These are phyloP conservation scores for Formica exsecta DNA, from an alignment of 1,140 invertebrate genomes.

Conservation along the genomic window DNA sequence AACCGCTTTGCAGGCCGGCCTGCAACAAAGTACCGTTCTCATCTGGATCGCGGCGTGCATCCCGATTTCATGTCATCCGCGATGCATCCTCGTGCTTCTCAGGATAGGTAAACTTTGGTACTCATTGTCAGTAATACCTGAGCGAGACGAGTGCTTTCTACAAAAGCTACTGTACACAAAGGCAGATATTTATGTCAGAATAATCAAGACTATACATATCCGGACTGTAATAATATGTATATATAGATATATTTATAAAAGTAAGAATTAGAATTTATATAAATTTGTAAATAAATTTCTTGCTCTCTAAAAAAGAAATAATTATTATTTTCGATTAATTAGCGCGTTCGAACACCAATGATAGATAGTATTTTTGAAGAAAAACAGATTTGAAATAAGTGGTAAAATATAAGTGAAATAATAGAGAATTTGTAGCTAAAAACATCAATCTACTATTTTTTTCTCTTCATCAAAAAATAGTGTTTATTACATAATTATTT, in stretches of 20 bases:
- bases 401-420: background rate
- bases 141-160: conserved; percentile 10
- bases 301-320: background rate
- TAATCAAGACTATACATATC: background rate
- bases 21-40: conserved; percentile 64
- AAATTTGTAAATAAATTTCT: conserved; percentile 3
- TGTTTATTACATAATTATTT: background rate
- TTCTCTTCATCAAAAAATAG: background rate
- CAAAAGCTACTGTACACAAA: conserved; percentile 20
- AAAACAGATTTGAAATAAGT: background rate
- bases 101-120: background rate
- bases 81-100: conserved; percentile 44
- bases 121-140: background rate
- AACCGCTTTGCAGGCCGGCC: conserved; percentile 71
- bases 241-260: background rate
- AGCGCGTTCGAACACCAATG: background rate
- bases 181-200: background rate
- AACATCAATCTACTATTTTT: background rate
- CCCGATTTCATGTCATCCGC: conserved; percentile 19
- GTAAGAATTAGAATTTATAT: background rate
- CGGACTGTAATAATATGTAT: background rate
- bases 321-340: background rate
- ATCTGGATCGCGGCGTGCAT: conserved; percentile 36
- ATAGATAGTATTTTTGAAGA: background rate
- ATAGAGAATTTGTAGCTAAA: background rate